Percentiles rank a stretch among this genome's conserved stretches.
Evolutionary conservation across 23 tunicate genomes (phyloP).

Genomic region (Aplidium turbinatum): DNA sequence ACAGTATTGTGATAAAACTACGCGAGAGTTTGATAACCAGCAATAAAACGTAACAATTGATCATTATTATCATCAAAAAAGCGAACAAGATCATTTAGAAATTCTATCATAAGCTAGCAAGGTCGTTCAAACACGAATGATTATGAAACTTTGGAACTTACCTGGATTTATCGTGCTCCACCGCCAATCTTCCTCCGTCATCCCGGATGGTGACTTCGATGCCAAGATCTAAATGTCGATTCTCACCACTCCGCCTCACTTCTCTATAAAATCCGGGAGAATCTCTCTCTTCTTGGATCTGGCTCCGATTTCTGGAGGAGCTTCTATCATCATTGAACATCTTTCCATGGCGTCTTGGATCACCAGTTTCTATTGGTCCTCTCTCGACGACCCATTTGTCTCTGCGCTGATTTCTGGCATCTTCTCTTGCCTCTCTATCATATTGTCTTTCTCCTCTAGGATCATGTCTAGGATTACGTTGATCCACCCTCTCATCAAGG

Average conservation of each 20-base stretch:
- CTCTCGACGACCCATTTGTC: conserved; percentile 22
- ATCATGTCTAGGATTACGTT: no score
- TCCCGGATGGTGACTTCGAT: conserved; percentile 48
- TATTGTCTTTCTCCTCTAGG: neutral
- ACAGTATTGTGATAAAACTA: no score
- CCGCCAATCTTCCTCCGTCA: conserved; percentile 26
- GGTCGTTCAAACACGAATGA: no score
- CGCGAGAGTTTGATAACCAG: no score
- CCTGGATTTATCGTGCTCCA: conserved; percentile 17
- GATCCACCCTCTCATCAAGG: no score
- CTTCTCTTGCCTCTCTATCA: neutral
- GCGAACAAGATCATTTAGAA: no score
- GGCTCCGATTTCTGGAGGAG: neutral
- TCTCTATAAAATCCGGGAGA: conserved; percentile 36
- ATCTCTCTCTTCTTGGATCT: neutral
- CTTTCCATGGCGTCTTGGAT: neutral
- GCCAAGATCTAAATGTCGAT: conserved; percentile 21
- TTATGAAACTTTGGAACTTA: no score
- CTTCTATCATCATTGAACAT: neutral
- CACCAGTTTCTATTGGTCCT: neutral
- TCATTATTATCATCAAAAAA: no score
- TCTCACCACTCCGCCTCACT: conserved; percentile 44
- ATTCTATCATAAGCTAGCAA: no score
- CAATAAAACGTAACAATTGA: no score
- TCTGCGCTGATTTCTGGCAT: neutral